Conservation (phyloP, 2,113 vertebrate species). For the Microcebus griseorufus region DNA sequence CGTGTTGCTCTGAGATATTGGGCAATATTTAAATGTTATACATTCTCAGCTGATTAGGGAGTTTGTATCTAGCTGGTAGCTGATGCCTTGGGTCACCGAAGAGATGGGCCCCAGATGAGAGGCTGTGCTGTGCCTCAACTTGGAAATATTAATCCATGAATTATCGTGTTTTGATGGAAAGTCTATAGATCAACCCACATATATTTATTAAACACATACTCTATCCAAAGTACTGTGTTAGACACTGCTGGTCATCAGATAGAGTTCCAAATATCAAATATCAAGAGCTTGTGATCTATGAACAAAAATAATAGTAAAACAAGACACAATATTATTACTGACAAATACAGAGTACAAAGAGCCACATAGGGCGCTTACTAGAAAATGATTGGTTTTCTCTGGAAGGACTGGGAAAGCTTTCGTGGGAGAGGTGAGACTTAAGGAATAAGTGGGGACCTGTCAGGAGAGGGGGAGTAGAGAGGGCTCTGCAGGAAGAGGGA, state of each 20-base stretch:
- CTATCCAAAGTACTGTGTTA: not conserved
- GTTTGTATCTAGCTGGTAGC: not conserved
- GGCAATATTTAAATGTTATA: not conserved
- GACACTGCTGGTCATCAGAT: not conserved
- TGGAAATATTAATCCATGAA: not conserved
- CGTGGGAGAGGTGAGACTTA: not conserved
- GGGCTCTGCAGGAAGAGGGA: not conserved
- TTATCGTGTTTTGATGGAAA: not conserved
- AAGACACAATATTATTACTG: not conserved
- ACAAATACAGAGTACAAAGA: not conserved
- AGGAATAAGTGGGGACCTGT: not conserved
- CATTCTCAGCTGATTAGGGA: not conserved
- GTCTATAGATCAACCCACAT: not conserved
- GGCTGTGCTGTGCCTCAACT: not conserved
- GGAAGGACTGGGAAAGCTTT: not conserved
- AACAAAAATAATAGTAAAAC: not conserved
- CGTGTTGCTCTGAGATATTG: not conserved
- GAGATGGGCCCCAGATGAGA: not conserved
- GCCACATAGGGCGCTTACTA: not conserved
- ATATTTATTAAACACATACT: not conserved
- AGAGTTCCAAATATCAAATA: not conserved
- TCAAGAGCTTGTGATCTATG: not conserved
- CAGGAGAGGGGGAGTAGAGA: not conserved
- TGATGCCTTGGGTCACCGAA: not conserved
- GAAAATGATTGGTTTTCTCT: not conserved